Evolutionary conservation across 1,140 invertebrate species (phyloP), one percentile per base, ranked within the genome.

Genomic region (Sinonovacula constricta): DNA sequence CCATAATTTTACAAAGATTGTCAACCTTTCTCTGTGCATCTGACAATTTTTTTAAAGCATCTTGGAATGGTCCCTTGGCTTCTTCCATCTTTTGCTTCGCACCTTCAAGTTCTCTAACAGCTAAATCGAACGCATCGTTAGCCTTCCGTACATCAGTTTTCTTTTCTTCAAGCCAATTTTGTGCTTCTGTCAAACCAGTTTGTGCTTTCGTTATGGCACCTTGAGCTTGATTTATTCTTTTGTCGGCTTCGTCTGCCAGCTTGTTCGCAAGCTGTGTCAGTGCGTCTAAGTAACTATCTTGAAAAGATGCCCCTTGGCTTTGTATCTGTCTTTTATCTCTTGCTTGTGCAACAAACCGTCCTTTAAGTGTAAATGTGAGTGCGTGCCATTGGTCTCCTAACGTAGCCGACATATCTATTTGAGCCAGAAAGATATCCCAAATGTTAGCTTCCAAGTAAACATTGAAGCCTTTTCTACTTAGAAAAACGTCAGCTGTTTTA

Each of bases 1-100:
- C 39, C 57, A 45, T 59, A 22, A 83, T 80, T 65, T 34, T 71
- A 63, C 81, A 83, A 0, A 83, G 45, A 39, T 51, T 77, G 59
- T 83, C 63, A 30, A 83, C 39, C 2, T 77, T 7, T 57, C 31
- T 70, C 36, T 83, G 67, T 10, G 81, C 78, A 2, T 68, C 57
- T 14, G 71, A 33, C 7, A 83, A 28, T 53, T 62, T 72, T 34
- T 51, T 24, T 4, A 77, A 18, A 24, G 81, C 79, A 36, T 36
- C 39, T 26, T 57, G 10, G 33, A 70, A 62, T 22, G 81, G 79
- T 49, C 71, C 67, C 53, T 82, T 82, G 24, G 79, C 77, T 10
- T 26, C 30, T 31, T 82, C 81, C 14, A 82, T 14, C 49, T 77
- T 77, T 5, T 68, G 22, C 53, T 83, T 81, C 28, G 65, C 62